These are phyloP conservation scores for Noctilio leporinus DNA, from an alignment of 2,113 vertebrate genomes.

Conservation along the genomic window DNA sequence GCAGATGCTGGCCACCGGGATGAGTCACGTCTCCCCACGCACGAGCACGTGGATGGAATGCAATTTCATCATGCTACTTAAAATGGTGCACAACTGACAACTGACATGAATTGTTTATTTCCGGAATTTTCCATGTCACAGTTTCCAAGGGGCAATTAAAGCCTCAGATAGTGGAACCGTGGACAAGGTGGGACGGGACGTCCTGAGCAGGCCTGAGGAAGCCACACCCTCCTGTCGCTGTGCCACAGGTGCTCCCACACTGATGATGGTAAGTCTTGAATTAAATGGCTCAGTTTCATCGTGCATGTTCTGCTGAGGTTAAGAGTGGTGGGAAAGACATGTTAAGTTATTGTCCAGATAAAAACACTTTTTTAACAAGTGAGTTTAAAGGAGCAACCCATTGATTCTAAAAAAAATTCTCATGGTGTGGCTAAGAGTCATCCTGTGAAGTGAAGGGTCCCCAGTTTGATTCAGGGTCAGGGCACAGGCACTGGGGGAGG, in stretches of 20 bases:
- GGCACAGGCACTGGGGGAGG: too few species aligned
- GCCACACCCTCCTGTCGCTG: accelerated
- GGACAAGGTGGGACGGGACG: accelerated
- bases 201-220: background rate
- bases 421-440: too few species aligned
- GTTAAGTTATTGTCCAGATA: background rate
- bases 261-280: background rate
- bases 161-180: background rate
- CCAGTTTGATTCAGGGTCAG: too few species aligned
- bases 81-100: too few species aligned
- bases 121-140: background rate
- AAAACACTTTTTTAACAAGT: background rate
- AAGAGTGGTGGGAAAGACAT: background rate
- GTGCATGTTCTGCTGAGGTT: background rate
- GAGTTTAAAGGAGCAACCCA: background rate
- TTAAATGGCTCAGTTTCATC: background rate
- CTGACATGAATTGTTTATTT: too few species aligned
- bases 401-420: background rate
- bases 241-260: background rate
- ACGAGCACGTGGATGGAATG: background rate
- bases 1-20: background rate
- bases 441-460: too few species aligned
- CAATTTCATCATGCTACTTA: too few species aligned
- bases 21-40: background rate
- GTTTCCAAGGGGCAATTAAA: background rate